phyloP scores from a whole-genome alignment of 35 echinoderm and acorn worm genomes.

The Stichopus chloronotus region DNA sequence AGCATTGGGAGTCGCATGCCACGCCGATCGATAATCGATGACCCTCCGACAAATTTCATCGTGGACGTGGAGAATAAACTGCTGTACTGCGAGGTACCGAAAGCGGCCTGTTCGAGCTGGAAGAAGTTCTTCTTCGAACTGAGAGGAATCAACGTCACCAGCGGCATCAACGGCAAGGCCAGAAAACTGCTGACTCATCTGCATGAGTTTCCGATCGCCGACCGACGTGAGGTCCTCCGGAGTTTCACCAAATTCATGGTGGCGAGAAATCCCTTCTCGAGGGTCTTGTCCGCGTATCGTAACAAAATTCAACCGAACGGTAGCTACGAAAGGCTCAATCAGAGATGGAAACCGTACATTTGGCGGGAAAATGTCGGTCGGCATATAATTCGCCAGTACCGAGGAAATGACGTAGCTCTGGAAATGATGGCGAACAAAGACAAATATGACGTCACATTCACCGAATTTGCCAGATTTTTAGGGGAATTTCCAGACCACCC shows the following conservation, averaged over 20 bases:
- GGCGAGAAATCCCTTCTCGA: slow-evolving; percentile 43
- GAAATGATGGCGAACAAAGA: slow-evolving; percentile 28
- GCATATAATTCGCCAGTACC: slow-evolving; percentile 5
- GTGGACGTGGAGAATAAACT: slow-evolving; percentile 40
- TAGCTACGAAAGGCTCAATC: slow-evolving; percentile 9
- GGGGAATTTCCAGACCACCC: background rate
- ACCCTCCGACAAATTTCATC: slow-evolving; percentile 18
- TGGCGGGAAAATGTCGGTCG: slow-evolving; percentile 24
- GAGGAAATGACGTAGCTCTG: slow-evolving; percentile 18
- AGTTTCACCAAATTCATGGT: slow-evolving; percentile 58
- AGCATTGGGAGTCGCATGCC: background rate
- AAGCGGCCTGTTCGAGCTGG: slow-evolving; percentile 56
- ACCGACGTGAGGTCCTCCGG: background rate
- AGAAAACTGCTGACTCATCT: slow-evolving; percentile 2
- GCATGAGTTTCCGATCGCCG: slow-evolving; percentile 14
- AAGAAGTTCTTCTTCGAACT: slow-evolving; percentile 37
- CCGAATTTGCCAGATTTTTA: slow-evolving; percentile 42
- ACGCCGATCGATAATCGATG: background rate
- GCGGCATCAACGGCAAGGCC: background rate
- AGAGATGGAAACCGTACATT: background rate
- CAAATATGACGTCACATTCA: slow-evolving; percentile 49
- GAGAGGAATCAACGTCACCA: background rate
- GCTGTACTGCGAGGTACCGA: slow-evolving; percentile 44
- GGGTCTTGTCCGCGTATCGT: slow-evolving; percentile 42
- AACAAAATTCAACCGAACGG: slow-evolving; percentile 54